Conservation (phyloP, 1,140 invertebrate species). For the Hycleus cichorii region DNA sequence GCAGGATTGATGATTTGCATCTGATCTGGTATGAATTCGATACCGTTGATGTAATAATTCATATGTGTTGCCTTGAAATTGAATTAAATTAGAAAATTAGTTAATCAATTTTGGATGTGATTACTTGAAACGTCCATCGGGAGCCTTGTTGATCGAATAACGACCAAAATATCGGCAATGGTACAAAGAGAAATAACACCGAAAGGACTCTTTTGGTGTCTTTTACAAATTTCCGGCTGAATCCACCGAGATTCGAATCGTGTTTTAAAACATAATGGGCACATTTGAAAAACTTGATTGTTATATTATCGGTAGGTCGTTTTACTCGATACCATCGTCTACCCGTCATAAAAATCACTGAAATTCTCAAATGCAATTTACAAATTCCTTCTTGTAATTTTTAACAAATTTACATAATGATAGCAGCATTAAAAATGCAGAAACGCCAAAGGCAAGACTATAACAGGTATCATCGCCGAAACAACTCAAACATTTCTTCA, state of each 20-base stretch:
- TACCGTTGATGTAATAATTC: conserved; percentile 49
- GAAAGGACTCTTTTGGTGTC: conserved; percentile 47
- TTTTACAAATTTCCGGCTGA: conserved; percentile 56
- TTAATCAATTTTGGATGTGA: not conserved
- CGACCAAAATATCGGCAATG: conserved; percentile 66
- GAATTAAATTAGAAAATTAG: not conserved
- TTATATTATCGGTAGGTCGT: conserved; percentile 60
- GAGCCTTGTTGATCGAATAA: conserved; percentile 58
- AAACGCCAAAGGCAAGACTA: conserved; percentile 69
- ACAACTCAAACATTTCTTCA: conserved; percentile 62
- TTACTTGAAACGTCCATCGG: conserved; percentile 62
- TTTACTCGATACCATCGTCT: conserved; percentile 60
- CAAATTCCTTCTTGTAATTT: not conserved
- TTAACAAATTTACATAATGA: conserved; percentile 47
- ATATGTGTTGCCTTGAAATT: conserved; percentile 57
- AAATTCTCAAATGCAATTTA: conserved; percentile 28
- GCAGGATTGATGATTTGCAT: conserved; percentile 61
- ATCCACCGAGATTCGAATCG: conserved; percentile 50
- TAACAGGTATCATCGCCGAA: conserved; percentile 69
- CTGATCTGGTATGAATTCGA: conserved; percentile 55
- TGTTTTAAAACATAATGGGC: conserved; percentile 39
- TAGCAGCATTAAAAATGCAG: conserved; percentile 58
- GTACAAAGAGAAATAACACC: conserved; percentile 52
- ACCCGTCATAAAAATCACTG: conserved; percentile 63
- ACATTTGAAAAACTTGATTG: conserved; percentile 57